A percentile compares a stretch with the other conserved stretches of the same genome.
Evolutionary conservation across 2,113 vertebrate species (phyloP).

Genomic region (Dermatemys mawii): DNA sequence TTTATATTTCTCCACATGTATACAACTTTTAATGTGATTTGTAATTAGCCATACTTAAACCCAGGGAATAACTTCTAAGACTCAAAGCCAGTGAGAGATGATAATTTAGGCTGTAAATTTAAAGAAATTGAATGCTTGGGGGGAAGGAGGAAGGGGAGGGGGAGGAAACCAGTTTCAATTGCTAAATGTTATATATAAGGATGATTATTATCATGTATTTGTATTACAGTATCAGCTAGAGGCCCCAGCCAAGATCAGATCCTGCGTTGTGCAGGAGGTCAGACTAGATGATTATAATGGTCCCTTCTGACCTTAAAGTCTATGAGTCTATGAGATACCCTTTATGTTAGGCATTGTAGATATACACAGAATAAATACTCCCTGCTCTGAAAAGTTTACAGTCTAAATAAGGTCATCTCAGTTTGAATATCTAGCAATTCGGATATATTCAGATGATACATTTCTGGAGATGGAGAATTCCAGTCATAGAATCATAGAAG

Average conservation of each 20-base stretch:
- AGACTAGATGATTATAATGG: no score
- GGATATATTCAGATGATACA: background rate
- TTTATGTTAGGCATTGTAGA: background rate
- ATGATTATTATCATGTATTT: background rate
- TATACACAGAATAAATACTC: background rate
- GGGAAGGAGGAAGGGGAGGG: fast-evolving
- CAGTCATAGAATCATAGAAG: no score
- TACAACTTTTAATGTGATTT: background rate
- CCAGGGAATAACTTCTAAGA: background rate
- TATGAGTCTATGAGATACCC: no score
- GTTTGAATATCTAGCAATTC: background rate
- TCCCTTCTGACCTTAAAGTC: no score
- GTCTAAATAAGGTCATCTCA: background rate
- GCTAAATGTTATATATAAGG: background rate
- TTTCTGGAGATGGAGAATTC: background rate
- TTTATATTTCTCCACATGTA: background rate
- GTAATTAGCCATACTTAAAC: background rate
- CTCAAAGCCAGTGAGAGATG: background rate
- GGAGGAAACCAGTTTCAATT: background rate
- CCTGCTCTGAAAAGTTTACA: background rate
- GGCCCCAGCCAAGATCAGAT: no score
- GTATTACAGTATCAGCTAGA: background rate
- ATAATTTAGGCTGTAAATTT: background rate
- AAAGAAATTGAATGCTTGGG: background rate
- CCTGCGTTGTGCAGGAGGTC: no score